These are phyloP conservation scores for Crenichthys baileyi DNA, from an alignment of 2,797 vertebrate species.

Conservation along the genomic window DNA sequence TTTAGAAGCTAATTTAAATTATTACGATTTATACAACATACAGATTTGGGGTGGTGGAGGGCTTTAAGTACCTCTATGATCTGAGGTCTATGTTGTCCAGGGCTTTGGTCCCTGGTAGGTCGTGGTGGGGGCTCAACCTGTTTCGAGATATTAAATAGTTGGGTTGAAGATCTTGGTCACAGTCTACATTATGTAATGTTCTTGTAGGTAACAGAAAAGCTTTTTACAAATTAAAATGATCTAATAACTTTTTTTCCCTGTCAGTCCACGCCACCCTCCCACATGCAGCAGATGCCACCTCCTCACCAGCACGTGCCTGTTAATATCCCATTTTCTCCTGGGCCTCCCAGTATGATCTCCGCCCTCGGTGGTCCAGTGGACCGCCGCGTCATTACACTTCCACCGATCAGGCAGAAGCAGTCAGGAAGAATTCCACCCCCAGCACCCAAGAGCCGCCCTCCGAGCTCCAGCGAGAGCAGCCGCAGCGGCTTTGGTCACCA, in stretches of 20 bases:
- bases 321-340: constrained; percentile 72
- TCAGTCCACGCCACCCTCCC: constrained; percentile 41
- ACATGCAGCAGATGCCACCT: constrained; percentile 65
- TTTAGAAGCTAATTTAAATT: background rate
- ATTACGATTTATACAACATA: background rate
- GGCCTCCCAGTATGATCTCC: constrained; percentile 91
- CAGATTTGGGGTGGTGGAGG: background rate
- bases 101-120: background rate
- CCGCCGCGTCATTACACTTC: constrained; percentile 84
- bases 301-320: constrained; percentile 71
- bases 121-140: background rate
- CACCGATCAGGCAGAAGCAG: constrained; percentile 77
- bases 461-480: constrained; percentile 74
- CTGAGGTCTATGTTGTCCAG: background rate
- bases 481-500: constrained; percentile 71
- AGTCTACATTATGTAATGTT: background rate
- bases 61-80: background rate
- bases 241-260: constrained; percentile 7
- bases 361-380: constrained; percentile 83
- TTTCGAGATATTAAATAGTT: background rate
- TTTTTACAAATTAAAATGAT: background rate
- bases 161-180: background rate
- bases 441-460: constrained; percentile 64
- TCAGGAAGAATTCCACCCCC: constrained; percentile 55
- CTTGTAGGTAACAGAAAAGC: background rate